A percentile compares a stretch with the other conserved stretches of the same genome.
Conservation (phyloP, 2,797 vertebrate species). For the Thamnophis elegans region DNA sequence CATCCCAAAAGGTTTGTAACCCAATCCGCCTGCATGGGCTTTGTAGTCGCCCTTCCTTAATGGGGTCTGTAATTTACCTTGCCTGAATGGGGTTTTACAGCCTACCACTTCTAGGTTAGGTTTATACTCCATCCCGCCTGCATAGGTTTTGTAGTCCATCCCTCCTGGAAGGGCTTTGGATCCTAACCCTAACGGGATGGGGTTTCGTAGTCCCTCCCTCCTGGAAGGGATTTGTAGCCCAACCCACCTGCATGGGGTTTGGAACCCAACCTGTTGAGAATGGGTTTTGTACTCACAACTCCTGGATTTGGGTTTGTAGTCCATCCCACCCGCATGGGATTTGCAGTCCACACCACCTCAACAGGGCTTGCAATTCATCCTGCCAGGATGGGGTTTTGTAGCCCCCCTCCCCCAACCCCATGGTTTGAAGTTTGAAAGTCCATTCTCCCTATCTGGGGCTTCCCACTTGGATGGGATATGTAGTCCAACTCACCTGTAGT, state of each 20-base stretch:
- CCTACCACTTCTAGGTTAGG: background rate
- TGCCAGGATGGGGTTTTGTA: background rate
- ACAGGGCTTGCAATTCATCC: background rate
- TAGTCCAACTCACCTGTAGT: background rate
- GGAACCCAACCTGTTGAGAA: too few species aligned
- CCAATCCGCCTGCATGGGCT: background rate
- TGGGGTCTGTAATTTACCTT: background rate
- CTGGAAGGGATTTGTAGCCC: background rate
- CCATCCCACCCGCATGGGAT: too few species aligned
- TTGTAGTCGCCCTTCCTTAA: background rate
- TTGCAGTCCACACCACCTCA: background rate
- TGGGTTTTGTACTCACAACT: too few species aligned
- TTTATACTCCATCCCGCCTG: background rate
- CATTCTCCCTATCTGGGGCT: background rate
- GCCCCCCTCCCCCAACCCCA: too few species aligned
- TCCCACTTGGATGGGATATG: background rate
- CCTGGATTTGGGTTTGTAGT: background rate
- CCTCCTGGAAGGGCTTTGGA: background rate
- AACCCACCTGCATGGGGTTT: too few species aligned
- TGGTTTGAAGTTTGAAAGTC: background rate
- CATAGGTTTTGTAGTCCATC: background rate
- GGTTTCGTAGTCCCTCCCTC: background rate
- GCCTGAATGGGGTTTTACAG: background rate
- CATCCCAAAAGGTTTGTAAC: background rate
- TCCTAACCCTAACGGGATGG: background rate